Conservation (phyloP, 2,797 vertebrate species). For the Sorex maritimensis region DNA sequence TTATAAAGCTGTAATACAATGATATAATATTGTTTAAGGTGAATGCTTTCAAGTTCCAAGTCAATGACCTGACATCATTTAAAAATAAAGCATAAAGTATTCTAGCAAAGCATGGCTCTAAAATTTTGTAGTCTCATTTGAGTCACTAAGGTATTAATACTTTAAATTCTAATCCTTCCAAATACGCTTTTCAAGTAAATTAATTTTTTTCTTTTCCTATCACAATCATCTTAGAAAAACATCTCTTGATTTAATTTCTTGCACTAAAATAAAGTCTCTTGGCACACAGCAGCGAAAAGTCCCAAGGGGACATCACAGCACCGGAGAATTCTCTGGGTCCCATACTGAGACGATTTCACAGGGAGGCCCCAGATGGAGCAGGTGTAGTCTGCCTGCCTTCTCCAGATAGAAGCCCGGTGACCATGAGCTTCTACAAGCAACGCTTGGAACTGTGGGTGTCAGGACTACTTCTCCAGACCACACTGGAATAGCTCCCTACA, state of each 20-base stretch:
- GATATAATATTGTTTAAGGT: background rate
- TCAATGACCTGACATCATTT: background rate
- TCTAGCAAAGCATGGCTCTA: slow-evolving; percentile 6
- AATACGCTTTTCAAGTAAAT: slow-evolving; percentile 66
- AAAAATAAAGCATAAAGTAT: slow-evolving; percentile 64
- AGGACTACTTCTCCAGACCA: no score
- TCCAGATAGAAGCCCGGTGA: no score
- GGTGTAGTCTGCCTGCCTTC: no score
- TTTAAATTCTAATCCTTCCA: slow-evolving; percentile 54
- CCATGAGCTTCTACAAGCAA: no score
- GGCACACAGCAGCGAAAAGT: no score
- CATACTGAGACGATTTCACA: no score
- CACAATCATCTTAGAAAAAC: slow-evolving; percentile 51
- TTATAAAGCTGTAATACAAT: background rate
- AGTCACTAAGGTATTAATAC: slow-evolving; percentile 60
- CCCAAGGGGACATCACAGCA: no score
- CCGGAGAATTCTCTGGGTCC: no score
- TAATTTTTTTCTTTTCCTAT: slow-evolving; percentile 75
- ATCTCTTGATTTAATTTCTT: slow-evolving; percentile 43
- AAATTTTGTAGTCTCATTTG: slow-evolving; percentile 58
- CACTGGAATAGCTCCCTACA: no score
- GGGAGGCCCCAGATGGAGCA: no score
- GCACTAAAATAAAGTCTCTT: slow-evolving; percentile 44
- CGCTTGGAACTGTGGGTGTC: no score
- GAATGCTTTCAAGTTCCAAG: slow-evolving; percentile 10